Conservation (phyloP, 2,113 vertebrate species). For the Vimba vimba region DNA sequence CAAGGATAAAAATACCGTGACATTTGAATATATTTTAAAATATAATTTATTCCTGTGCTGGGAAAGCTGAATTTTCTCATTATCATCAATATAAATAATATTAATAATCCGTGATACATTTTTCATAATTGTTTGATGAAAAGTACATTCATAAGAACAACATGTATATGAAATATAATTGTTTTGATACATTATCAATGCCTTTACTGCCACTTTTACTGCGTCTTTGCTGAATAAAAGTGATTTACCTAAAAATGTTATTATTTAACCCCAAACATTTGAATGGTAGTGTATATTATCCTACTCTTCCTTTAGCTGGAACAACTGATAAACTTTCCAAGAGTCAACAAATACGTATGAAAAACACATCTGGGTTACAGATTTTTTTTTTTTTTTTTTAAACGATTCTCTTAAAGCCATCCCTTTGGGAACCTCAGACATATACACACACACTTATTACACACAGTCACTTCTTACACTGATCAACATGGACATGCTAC, state of each 20-base stretch:
- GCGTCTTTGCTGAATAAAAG: neutral
- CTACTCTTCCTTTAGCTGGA: neutral
- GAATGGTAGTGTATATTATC: neutral
- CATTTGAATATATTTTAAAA: neutral
- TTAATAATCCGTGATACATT: neutral
- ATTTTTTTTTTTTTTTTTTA: too few species aligned
- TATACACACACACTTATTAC: constrained; percentile 1
- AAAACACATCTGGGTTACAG: neutral
- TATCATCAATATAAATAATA: neutral
- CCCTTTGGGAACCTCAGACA: neutral
- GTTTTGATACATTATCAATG: neutral
- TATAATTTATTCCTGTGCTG: neutral
- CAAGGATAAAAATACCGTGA: neutral
- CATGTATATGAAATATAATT: neutral
- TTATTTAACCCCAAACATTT: neutral
- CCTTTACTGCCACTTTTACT: neutral
- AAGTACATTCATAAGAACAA: too few species aligned
- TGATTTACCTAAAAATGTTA: neutral
- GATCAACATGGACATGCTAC: constrained; percentile 41
- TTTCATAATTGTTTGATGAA: neutral
- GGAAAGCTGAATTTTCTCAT: neutral
- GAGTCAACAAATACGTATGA: neutral
- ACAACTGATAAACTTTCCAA: neutral
- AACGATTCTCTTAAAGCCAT: neutral
- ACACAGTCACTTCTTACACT: constrained; percentile 27